Conservation (phyloP, 2,797 vertebrate genomes). For the Brachyalestes nurse region DNA sequence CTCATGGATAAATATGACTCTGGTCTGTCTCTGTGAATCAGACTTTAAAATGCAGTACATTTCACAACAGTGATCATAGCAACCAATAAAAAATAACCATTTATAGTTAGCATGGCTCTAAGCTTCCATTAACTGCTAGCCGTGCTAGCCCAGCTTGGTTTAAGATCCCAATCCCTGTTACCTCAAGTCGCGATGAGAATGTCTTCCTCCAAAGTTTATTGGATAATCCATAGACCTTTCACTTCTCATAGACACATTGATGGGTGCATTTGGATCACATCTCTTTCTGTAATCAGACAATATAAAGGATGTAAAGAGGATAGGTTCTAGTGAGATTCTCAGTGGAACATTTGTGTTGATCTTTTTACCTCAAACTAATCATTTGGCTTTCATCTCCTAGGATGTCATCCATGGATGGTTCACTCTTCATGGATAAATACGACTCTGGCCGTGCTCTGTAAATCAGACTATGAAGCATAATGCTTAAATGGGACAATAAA, state of each 20-base stretch:
- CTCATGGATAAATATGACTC: background rate
- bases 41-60: background rate
- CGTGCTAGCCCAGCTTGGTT: no score
- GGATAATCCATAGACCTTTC: slow-evolving; percentile 3
- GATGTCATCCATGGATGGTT: background rate
- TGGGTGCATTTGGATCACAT: background rate
- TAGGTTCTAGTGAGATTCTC: background rate
- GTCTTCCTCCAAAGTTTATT: background rate
- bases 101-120: background rate
- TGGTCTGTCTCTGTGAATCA: background rate
- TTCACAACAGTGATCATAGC: no score
- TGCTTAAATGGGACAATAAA: no score
- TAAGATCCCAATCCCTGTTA: background rate
- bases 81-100: background rate
- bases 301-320: background rate
- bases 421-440: background rate
- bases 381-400: background rate
- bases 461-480: background rate
- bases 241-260: slow-evolving; percentile 8
- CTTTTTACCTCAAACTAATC: background rate
- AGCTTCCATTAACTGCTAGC: no score
- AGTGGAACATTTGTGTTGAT: background rate
- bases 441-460: background rate
- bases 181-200: background rate
- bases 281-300: background rate